phyloP scores from a whole-genome alignment of 2,888 invertebrate species.

The Bugula neritina region DNA sequence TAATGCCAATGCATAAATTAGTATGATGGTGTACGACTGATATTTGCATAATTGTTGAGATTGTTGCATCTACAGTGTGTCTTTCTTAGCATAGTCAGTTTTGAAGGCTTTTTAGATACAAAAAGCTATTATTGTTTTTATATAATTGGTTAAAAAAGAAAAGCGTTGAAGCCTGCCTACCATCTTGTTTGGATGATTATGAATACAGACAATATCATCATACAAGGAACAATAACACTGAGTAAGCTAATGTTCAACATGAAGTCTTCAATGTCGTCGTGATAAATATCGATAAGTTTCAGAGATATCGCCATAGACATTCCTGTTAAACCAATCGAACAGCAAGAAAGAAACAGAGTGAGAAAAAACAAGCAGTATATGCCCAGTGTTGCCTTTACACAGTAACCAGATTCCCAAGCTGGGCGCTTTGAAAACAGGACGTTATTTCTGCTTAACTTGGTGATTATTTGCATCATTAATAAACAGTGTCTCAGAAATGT shows the following conservation, averaged over 20 bases:
- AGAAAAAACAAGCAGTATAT: neutral
- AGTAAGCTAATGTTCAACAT: slow-evolving; percentile 4
- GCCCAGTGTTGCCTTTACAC: neutral
- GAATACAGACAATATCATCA: neutral
- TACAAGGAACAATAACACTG: neutral
- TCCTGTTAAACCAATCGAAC: slow-evolving; percentile 5
- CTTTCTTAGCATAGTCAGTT: too few relatives aligned
- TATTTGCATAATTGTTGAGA: too few relatives aligned
- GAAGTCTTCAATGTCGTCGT: slow-evolving; percentile 3
- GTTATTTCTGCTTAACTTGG: neutral
- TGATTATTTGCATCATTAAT: slow-evolving; percentile 1
- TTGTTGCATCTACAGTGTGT: too few relatives aligned
- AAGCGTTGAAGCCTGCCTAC: neutral
- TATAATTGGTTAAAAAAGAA: neutral
- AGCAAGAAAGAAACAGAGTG: slow-evolving; percentile 3
- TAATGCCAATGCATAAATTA: too few relatives aligned
- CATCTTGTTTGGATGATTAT: slow-evolving; percentile 5
- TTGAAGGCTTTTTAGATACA: too few relatives aligned
- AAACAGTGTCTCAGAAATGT: neutral
- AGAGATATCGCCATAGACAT: slow-evolving; percentile 22
- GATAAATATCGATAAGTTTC: neutral
- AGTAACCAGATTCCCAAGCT: neutral
- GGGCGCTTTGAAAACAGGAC: neutral
- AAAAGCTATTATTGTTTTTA: too few relatives aligned
- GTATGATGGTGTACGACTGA: too few relatives aligned